Evolutionary conservation across 2,113 vertebrate species (phyloP).

Genomic region (Fulica atra): DNA sequence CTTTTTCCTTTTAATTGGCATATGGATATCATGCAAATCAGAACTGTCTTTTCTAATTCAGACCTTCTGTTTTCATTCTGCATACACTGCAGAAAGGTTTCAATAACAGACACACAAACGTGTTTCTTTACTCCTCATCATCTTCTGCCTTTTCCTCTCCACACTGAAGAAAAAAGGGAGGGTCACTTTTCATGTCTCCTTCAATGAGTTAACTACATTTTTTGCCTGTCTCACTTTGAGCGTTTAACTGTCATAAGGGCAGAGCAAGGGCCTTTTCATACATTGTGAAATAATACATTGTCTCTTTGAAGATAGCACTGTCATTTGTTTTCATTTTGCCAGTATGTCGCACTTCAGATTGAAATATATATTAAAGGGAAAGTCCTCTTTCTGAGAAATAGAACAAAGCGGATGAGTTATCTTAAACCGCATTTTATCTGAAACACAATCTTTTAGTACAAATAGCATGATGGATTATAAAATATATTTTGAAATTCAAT

Average conservation of each 20-base stretch:
- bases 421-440: conserved; percentile 58
- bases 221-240: conserved; percentile 56
- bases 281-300: conserved; percentile 75
- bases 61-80: not conserved
- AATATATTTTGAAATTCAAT: conserved; percentile 52
- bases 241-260: conserved; percentile 62
- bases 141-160: not conserved
- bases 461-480: conserved; percentile 24
- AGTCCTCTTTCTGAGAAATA: conserved; percentile 57
- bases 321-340: conserved; percentile 80
- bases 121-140: not conserved
- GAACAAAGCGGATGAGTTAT: conserved; percentile 42
- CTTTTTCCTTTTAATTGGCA: not conserved
- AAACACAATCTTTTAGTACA: conserved; percentile 13
- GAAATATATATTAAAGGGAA: conserved; percentile 78
- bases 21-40: not conserved
- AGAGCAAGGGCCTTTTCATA: conserved; percentile 56
- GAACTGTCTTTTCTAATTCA: not conserved
- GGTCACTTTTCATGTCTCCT: conserved; percentile 32
- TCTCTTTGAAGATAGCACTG: conserved; percentile 66
- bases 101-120: not conserved
- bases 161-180: not conserved
- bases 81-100: not conserved
- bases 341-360: conserved; percentile 60
- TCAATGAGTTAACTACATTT: conserved; percentile 45